phyloP scores from a whole-genome alignment of 2,113 vertebrate genomes.

The Neotragus pygmaeus region DNA sequence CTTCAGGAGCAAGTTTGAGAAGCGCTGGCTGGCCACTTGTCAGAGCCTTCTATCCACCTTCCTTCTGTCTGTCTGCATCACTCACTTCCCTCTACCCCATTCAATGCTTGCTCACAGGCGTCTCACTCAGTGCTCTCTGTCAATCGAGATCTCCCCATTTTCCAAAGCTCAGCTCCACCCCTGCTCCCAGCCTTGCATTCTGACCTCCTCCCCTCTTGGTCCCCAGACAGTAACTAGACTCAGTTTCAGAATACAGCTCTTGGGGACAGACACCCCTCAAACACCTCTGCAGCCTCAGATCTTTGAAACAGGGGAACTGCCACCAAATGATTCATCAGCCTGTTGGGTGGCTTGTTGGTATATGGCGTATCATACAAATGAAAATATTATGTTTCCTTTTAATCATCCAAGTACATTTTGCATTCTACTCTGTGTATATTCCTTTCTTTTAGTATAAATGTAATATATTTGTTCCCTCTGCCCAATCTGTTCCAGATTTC shows the following conservation, averaged over 20 bases:
- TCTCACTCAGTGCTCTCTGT: neutral
- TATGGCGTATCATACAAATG: neutral
- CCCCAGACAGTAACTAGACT: neutral
- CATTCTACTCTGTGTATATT: neutral
- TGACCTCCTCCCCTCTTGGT: neutral
- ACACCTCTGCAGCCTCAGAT: neutral
- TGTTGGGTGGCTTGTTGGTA: neutral
- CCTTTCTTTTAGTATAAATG: neutral
- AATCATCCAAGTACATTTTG: neutral
- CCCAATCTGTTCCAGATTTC: neutral
- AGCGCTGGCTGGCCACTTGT: rapidly evolving
- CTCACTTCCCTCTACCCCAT: neutral
- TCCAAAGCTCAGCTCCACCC: neutral
- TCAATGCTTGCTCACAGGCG: neutral
- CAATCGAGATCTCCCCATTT: neutral
- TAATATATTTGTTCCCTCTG: neutral
- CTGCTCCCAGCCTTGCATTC: neutral
- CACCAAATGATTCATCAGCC: neutral
- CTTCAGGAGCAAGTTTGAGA: neutral
- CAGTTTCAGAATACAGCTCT: neutral
- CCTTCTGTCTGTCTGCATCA: neutral
- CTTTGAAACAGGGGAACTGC: neutral
- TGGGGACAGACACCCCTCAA: neutral
- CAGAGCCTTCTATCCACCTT: neutral
- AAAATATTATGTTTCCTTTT: neutral